These are phyloP conservation scores for Notoglanidium macrostoma DNA, from an alignment of 2,797 vertebrate species.

Conservation along the genomic window DNA sequence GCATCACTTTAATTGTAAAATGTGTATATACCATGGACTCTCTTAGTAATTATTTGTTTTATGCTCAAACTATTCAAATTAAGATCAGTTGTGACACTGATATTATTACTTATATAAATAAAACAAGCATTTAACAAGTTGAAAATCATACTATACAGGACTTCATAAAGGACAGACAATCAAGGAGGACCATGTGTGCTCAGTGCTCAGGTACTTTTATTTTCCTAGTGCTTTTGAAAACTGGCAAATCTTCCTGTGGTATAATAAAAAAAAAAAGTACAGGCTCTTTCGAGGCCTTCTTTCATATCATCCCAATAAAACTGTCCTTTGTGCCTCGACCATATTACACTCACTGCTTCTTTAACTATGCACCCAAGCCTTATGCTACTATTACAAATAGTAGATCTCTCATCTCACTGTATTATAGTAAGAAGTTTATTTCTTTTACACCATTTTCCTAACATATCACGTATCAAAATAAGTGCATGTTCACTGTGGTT, in stretches of 20 bases:
- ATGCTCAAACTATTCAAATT: neutral
- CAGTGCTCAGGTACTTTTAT: neutral
- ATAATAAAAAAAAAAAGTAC: neutral
- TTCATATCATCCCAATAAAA: neutral
- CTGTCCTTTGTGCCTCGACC: neutral
- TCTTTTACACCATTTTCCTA: neutral
- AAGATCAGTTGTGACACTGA: neutral
- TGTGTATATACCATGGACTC: neutral
- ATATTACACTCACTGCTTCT: neutral
- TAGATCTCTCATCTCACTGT: neutral
- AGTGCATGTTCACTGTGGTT: conserved; percentile 23
- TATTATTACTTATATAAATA: neutral
- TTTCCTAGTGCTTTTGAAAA: neutral
- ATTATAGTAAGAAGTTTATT: neutral
- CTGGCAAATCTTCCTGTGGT: neutral
- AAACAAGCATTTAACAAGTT: neutral
- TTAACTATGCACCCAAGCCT: neutral
- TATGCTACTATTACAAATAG: neutral
- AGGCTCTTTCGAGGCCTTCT: neutral
- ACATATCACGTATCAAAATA: neutral
- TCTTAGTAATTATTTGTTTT: neutral
- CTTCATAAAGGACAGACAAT: neutral
- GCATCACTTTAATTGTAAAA: neutral
- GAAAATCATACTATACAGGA: neutral
- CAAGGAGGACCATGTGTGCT: neutral